Base-by-base conservation (phyloP, 2,113 vertebrate genomes). In the Thryonomys swinderianus region DNA sequence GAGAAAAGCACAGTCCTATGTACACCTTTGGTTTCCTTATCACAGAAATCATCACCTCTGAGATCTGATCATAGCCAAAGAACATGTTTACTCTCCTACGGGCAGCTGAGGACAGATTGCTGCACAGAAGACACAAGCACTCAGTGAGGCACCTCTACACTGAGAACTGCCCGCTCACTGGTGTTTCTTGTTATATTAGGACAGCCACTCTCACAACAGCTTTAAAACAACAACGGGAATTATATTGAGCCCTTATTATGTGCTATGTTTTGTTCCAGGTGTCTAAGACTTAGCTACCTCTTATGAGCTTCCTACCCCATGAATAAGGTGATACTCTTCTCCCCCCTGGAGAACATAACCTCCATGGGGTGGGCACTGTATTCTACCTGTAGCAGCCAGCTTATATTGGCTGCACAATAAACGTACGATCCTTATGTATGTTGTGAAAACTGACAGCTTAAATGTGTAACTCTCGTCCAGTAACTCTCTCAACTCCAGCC, bases 11-110 rank as follows among this genome's bases (percentile, higher is more conserved):
- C 2, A 55, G 34, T 55, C 42, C 42, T n/a, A 18, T 73, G 61
- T 78, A 89, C 53, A 95, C 27, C 37, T 93, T 78, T 85, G 12
- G 84, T 93, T 89, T 84, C 66, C 89, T 88, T 37, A 88, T 92
- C 7, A 37, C 59, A 59, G 5, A 48, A 32, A 53, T 78, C 57
- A 78, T 66, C 1, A 81, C 57, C 21, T 3, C 74, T 48, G 40
- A 83, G 82, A 90, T 25, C 42, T 64, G n/a, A 69, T 48, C n/a
- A 53, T 93, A 71, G 34, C 40, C 17, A 80, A 53, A 32, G 73
- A 91, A 51, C 34, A 74, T 7, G 5, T 69, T 27, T 80, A 21
- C 37, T 66, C 27, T 51, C 9, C 10, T 5, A 32, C 13, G 8
- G 40, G 42, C 86, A 85, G 21, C 5, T 61, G n/a, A 91, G 67